A percentile compares a stretch with the other conserved stretches of the same genome.
Evolutionary conservation across 2,797 vertebrate genomes (phyloP).

Genomic region (Molossus molossus): DNA sequence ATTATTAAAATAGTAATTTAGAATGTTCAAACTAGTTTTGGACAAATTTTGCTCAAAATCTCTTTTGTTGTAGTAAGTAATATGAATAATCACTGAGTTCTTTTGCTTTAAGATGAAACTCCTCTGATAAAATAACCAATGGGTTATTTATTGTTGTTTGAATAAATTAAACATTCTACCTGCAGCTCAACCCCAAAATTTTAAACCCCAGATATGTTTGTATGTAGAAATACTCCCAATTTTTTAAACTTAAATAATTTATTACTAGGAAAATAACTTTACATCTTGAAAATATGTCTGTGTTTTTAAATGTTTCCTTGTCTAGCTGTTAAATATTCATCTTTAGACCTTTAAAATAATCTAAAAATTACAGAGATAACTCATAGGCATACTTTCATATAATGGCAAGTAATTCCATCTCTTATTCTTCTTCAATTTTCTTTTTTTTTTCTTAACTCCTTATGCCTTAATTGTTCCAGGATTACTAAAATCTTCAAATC

Average conservation of each 20-base stretch:
- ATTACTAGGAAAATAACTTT: background rate
- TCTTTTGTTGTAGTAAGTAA: background rate
- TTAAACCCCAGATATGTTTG: background rate
- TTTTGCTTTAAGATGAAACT: background rate
- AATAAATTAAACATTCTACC: slow-evolving; percentile 4
- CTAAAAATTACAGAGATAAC: background rate
- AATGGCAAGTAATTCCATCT: background rate
- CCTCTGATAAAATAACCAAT: background rate
- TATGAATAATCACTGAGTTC: background rate
- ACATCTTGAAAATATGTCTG: background rate
- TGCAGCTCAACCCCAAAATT: background rate
- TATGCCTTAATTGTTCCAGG: background rate
- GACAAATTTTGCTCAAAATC: background rate
- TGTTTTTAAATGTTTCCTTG: slow-evolving; percentile 17
- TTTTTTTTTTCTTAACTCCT: background rate
- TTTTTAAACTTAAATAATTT: slow-evolving; percentile 4
- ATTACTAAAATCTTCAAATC: slow-evolving; percentile 15
- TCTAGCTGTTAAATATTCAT: background rate
- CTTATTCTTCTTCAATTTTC: background rate
- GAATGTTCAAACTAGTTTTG: background rate
- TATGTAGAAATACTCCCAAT: background rate
- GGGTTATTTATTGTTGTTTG: background rate
- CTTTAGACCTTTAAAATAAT: background rate
- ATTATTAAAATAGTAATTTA: background rate
- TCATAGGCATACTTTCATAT: background rate